Evolutionary conservation across 1,140 invertebrate genomes (phyloP), one percentile per base, ranked within the genome.

Genomic region (Globodera rostochiensis): DNA sequence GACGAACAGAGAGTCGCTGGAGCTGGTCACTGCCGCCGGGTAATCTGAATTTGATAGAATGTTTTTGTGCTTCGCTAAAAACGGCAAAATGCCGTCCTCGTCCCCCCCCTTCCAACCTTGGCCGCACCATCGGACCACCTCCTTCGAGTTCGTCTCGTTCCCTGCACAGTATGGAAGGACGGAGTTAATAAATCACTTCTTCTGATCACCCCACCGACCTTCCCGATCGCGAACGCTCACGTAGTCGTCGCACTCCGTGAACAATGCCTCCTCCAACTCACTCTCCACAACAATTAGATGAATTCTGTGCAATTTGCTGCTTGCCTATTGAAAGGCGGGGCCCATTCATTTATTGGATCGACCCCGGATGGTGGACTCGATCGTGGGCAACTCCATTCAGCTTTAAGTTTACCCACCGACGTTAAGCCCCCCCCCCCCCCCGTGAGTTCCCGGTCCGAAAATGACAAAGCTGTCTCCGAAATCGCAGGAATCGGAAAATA

Each of bases 201-300:
- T 21, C 19, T 50, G 53, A 76, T 80, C 57, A 9, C 21, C 7
- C 53, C 13, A 79, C 25, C 6, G 46, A 80, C 47, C 50, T 81
- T 53, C 77, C 57, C 84, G 77, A 45, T 85, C 84, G 8, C 84
- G 49, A 67, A 85, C 53, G 66, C 78, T 83, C 49, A 82, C 76
- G 66, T 86, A 85, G 66, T 85, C 84, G 49, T 86, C 74, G 79
- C 84, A 85, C n/a, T 86, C 77, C 7, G 80, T 86, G 53, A 85
- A 85, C 13, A 85, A 46, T 4, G 84, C 75, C 69, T 86, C 85
- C 80, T 85, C 84, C 74, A 86, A 67, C 19, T 84, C 67, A 15
- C 77, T 85, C 50, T 86, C 81, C 45, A 85, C 70, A 60, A 84
- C 69, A 49, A 36, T 73, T 6, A 85, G 46, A 36, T 86, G 80